Percentiles rank a stretch among this genome's conserved stretches.
These are phyloP conservation scores for Nowickia ferox DNA, from an alignment of 2,888 invertebrate species.

Conservation along the genomic window DNA sequence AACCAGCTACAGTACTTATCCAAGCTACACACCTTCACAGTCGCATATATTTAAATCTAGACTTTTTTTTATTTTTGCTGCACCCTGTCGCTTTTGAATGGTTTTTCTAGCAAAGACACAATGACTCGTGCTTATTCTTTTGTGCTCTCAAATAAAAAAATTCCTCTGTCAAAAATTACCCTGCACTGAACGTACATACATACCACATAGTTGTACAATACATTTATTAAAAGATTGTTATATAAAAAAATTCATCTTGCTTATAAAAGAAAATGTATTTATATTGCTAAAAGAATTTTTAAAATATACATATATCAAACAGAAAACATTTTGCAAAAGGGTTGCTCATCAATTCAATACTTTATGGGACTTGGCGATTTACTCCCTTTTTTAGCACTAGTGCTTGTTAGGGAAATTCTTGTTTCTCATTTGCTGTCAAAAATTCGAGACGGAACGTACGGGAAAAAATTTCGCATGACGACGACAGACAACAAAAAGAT, in stretches of 20 bases:
- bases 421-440: constrained; percentile 74
- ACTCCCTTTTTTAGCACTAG: constrained; percentile 30
- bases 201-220: background rate
- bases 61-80: no score
- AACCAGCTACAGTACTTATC: no score
- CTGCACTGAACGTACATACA: constrained; percentile 19
- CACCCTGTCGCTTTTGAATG: no score
- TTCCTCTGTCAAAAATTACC: background rate
- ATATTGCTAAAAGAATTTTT: no score
- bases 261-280: background rate
- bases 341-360: no score
- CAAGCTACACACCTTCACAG: no score
- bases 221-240: background rate
- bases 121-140: no score
- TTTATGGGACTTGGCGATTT: background rate
- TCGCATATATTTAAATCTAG: no score
- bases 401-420: constrained; percentile 40
- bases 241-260: background rate
- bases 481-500: constrained; percentile 52
- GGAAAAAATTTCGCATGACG: constrained; percentile 57
- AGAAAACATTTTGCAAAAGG: no score
- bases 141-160: background rate
- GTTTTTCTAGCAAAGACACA: no score
- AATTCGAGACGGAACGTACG: constrained; percentile 71
- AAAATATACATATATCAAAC: no score